Conservation (phyloP, 2,113 vertebrate genomes). For the Panthera tigris region DNA sequence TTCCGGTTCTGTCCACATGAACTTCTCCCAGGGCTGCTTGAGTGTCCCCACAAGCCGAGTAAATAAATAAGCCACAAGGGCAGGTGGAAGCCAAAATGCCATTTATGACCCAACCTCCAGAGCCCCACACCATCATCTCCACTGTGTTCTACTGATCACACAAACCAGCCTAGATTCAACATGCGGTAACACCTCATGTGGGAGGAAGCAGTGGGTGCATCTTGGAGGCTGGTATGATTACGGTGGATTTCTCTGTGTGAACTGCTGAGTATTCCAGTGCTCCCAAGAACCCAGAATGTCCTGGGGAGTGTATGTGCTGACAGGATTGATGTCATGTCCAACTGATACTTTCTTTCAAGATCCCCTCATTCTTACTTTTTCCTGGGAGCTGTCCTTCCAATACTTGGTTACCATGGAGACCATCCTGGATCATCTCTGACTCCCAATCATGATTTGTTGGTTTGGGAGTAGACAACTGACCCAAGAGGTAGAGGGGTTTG, state of each 20-base stretch:
- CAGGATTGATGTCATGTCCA: neutral
- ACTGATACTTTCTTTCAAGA: neutral
- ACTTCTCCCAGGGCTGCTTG: neutral
- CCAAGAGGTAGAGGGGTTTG: neutral
- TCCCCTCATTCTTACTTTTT: neutral
- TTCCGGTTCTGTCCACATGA: neutral
- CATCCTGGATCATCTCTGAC: neutral
- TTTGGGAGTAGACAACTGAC: neutral
- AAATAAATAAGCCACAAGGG: neutral
- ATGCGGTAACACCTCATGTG: neutral
- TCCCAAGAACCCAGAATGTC: neutral
- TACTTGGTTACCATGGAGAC: neutral
- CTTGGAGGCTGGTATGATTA: neutral
- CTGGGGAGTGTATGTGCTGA: rapidly evolving
- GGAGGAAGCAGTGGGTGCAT: too few relatives aligned
- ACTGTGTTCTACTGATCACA: neutral
- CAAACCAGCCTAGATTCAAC: neutral
- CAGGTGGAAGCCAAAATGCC: neutral
- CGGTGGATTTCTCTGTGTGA: neutral
- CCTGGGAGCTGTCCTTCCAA: neutral
- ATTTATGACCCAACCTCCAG: neutral
- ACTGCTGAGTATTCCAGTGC: neutral
- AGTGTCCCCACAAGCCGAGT: neutral
- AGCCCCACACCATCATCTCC: neutral
- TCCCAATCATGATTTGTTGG: neutral